These are phyloP conservation scores for Acromyrmex heyeri DNA, from an alignment of 1,140 invertebrate species.

Conservation along the genomic window DNA sequence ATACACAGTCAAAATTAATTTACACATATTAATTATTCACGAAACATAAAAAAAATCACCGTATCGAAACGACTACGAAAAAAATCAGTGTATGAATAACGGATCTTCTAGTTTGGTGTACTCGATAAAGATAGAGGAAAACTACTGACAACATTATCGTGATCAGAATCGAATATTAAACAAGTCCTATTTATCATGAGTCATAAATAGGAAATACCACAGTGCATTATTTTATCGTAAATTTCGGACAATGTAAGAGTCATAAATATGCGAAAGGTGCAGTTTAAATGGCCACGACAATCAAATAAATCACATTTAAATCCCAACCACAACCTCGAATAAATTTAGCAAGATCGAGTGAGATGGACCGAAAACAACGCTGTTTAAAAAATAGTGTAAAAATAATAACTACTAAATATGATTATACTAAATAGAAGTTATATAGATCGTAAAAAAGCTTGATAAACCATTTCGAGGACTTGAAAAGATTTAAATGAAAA, in stretches of 20 bases:
- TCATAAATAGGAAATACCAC: not conserved
- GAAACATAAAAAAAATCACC: not conserved
- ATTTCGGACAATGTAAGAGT: not conserved
- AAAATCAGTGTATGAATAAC: conserved; percentile 17
- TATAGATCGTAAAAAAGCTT: not conserved
- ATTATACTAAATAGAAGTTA: not conserved
- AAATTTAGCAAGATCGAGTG: conserved; percentile 8
- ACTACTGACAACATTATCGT: not conserved
- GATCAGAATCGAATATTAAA: not conserved
- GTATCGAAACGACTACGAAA: too few relatives aligned
- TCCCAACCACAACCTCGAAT: not conserved
- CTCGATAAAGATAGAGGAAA: not conserved
- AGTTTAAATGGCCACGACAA: not conserved
- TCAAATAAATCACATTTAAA: not conserved
- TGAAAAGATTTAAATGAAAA: not conserved
- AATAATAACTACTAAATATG: not conserved
- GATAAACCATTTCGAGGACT: not conserved
- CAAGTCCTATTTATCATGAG: not conserved
- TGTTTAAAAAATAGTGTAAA: not conserved
- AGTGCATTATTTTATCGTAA: not conserved
- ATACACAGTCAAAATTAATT: conserved; percentile 14
- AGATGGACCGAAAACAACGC: not conserved
- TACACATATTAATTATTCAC: conserved; percentile 37
- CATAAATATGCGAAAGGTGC: not conserved
- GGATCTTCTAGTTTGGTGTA: not conserved